Evolutionary conservation across 2,113 vertebrate species (phyloP).

Genomic region (Phocoena sinus): DNA sequence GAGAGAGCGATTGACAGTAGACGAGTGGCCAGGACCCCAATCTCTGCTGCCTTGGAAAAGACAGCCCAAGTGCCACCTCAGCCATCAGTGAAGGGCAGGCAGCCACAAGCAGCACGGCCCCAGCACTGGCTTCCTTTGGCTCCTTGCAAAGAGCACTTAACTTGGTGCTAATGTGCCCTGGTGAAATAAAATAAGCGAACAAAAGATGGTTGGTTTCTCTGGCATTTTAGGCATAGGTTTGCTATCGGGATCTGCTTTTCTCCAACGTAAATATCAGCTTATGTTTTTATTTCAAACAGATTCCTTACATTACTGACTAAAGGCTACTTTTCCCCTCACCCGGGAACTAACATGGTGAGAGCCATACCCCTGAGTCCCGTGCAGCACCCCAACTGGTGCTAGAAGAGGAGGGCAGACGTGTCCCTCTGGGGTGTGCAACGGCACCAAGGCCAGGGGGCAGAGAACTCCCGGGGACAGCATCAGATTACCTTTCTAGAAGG

Average conservation of each 20-base stretch:
- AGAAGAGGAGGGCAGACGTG: constrained; percentile 70
- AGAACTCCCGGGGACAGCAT: constrained; percentile 61
- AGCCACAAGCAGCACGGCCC: not conserved
- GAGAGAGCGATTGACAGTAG: constrained; percentile 8
- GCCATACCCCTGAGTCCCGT: constrained; percentile 74
- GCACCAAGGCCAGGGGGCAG: constrained; percentile 69
- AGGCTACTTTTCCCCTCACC: constrained; percentile 84
- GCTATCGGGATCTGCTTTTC: constrained; percentile 63
- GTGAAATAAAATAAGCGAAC: constrained; percentile 71
- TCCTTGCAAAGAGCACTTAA: constrained; percentile 67
- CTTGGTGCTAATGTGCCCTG: constrained; percentile 87
- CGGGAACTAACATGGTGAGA: constrained; percentile 78
- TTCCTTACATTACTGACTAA: constrained; percentile 49
- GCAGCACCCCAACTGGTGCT: constrained; percentile 75
- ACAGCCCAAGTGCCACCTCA: not conserved
- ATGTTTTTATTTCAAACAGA: constrained; percentile 72
- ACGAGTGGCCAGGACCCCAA: not conserved
- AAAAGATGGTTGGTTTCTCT: constrained; percentile 58
- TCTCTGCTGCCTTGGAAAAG: not conserved
- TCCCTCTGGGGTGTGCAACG: constrained; percentile 65
- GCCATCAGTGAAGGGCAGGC: not conserved
- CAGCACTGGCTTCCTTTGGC: constrained; percentile 58
- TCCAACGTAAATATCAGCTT: constrained; percentile 72
- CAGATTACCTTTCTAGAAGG: constrained; percentile 75
- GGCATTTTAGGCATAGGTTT: constrained; percentile 57